phyloP scores from a whole-genome alignment of 2,113 vertebrate genomes.

The Triplophysa tibetana region DNA sequence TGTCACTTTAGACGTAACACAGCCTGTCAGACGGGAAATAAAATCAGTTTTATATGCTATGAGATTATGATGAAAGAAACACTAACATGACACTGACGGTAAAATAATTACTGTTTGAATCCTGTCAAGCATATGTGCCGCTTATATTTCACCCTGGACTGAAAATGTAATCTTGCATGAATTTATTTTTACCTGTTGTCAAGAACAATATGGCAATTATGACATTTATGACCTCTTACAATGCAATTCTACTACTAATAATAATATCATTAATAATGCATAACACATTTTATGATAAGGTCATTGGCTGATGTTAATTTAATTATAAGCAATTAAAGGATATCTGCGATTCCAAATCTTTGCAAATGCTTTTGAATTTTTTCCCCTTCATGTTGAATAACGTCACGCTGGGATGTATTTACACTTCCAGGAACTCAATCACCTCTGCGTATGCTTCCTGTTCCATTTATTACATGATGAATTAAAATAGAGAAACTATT shows the following conservation, averaged over 20 bases:
- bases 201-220: no score
- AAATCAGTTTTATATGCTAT: conserved; percentile 10
- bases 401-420: conserved; percentile 36
- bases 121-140: not conserved
- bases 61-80: conserved; percentile 42
- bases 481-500: conserved; percentile 57
- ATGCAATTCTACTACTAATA: no score
- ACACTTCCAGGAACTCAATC: conserved; percentile 37
- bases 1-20: conserved; percentile 19
- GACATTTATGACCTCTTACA: no score
- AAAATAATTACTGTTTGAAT: conserved; percentile 1
- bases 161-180: not conserved
- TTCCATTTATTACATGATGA: conserved; percentile 46
- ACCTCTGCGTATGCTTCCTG: conserved; percentile 30
- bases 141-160: no score
- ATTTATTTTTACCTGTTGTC: no score
- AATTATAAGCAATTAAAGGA: not conserved
- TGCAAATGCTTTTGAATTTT: not conserved
- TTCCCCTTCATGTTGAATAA: not conserved
- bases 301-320: no score
- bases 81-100: not conserved
- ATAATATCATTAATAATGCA: no score
- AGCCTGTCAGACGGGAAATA: not conserved
- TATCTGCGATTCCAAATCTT: not conserved
- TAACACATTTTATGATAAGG: no score